These are phyloP conservation scores for Andricus grossulariae DNA, from an alignment of 1,140 invertebrate genomes.

Conservation along the genomic window DNA sequence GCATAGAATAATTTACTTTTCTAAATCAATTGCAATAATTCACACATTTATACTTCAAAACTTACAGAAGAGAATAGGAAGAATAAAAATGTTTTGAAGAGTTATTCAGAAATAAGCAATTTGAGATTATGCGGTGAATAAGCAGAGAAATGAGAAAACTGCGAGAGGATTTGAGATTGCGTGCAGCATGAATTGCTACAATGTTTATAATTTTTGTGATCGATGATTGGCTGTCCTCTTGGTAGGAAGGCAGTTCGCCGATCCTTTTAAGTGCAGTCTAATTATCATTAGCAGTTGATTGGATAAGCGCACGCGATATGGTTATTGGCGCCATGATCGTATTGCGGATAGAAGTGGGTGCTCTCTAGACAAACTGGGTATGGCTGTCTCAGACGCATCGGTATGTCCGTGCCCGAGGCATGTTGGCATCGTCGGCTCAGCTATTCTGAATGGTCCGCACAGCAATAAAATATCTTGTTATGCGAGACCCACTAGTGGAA, in stretches of 20 bases:
- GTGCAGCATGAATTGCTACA: not conserved
- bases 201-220: slow-evolving; percentile 24
- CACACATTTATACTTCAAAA: too few species aligned
- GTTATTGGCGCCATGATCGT: slow-evolving; percentile 26
- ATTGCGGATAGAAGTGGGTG: slow-evolving; percentile 15
- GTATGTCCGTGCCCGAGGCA: not conserved
- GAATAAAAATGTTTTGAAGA: not conserved
- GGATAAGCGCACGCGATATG: slow-evolving; percentile 27
- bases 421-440: slow-evolving; percentile 25
- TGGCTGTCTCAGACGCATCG: slow-evolving; percentile 19
- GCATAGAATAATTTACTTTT: too few species aligned
- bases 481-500: slow-evolving; percentile 10
- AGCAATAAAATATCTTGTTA: slow-evolving; percentile 20
- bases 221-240: slow-evolving; percentile 7
- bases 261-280: slow-evolving; percentile 29
- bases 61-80: too few species aligned
- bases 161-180: not conserved
- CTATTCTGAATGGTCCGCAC: slow-evolving; percentile 22
- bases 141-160: not conserved
- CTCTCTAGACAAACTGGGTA: slow-evolving; percentile 26
- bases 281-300: slow-evolving; percentile 26
- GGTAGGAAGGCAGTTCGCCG: not conserved
- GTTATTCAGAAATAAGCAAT: slow-evolving; percentile 4
- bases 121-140: not conserved
- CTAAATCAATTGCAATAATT: too few species aligned